Evolutionary conservation across 2,888 invertebrate genomes (phyloP).

Genomic region (Melolontha melolontha): DNA sequence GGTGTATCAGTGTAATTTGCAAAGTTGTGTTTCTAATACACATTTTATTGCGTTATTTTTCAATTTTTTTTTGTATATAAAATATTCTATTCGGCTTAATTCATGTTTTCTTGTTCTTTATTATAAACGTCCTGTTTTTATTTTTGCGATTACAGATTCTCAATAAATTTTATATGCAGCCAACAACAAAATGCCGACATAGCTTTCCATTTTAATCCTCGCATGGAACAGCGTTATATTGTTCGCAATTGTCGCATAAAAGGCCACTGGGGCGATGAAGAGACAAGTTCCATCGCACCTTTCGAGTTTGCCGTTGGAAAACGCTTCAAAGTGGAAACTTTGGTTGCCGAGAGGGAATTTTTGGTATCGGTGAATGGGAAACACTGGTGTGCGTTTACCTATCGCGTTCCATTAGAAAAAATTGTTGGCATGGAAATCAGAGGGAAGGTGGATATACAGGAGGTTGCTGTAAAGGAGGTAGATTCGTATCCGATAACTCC

Average conservation of each 20-base stretch:
- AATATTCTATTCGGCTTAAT: no score
- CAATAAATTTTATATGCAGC: constrained; percentile 72
- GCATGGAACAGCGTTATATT: constrained; percentile 81
- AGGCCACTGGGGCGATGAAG: constrained; percentile 81
- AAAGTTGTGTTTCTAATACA: no score
- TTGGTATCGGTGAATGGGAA: constrained; percentile 79
- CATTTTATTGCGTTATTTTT: no score
- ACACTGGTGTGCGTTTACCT: constrained; percentile 78
- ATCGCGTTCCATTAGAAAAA: constrained; percentile 72
- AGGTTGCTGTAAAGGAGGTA: constrained; percentile 63
- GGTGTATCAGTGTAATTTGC: no score
- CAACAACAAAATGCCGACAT: constrained; percentile 61
- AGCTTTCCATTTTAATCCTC: constrained; percentile 85
- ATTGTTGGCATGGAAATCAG: constrained; percentile 73
- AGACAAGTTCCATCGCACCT: constrained; percentile 69
- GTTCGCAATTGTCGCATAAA: constrained; percentile 79
- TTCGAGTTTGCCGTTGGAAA: constrained; percentile 68
- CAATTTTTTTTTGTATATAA: no score
- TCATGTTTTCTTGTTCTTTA: no score
- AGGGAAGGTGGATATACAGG: constrained; percentile 72
- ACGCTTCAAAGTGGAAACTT: constrained; percentile 71
- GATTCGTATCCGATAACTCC: constrained; percentile 58
- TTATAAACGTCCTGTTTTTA: background rate
- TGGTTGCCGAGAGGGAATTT: constrained; percentile 72
- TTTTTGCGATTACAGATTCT: constrained; percentile 67